phyloP scores from a whole-genome alignment of 1,140 invertebrate genomes.

The Neodiprion fabricii region DNA sequence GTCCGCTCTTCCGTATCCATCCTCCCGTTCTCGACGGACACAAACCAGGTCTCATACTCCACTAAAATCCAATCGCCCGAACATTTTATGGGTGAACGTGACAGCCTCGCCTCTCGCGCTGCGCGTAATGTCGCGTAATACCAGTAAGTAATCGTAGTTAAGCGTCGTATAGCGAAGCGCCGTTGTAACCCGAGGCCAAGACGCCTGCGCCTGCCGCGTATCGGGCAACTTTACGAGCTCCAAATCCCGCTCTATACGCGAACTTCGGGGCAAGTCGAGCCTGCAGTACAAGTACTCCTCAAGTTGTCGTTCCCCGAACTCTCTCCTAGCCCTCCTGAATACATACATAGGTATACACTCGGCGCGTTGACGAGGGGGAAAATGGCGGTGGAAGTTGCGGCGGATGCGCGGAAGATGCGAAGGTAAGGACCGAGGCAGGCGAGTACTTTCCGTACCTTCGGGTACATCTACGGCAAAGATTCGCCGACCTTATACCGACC shows the following conservation, averaged over 20 bases:
- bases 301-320: neutral
- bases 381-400: neutral
- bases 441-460: neutral
- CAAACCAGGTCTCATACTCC: conserved; percentile 16
- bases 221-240: conserved; percentile 27
- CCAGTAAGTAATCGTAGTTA: conserved; percentile 27
- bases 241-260: conserved; percentile 17
- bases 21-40: neutral
- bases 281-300: conserved; percentile 1
- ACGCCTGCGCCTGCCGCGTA: conserved; percentile 19
- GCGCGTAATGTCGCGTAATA: conserved; percentile 26
- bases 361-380: neutral
- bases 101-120: neutral
- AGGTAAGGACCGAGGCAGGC: neutral
- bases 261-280: neutral
- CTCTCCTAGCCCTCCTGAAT: neutral
- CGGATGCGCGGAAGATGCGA: neutral
- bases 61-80: conserved; percentile 23
- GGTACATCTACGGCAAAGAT: neutral
- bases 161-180: neutral
- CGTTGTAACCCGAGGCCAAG: conserved; percentile 1
- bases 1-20: neutral
- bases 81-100: conserved; percentile 24
- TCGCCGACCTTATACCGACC: neutral
- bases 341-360: neutral